These are phyloP conservation scores for Coleophora deauratella DNA, from an alignment of 2,888 invertebrate genomes.

Conservation along the genomic window DNA sequence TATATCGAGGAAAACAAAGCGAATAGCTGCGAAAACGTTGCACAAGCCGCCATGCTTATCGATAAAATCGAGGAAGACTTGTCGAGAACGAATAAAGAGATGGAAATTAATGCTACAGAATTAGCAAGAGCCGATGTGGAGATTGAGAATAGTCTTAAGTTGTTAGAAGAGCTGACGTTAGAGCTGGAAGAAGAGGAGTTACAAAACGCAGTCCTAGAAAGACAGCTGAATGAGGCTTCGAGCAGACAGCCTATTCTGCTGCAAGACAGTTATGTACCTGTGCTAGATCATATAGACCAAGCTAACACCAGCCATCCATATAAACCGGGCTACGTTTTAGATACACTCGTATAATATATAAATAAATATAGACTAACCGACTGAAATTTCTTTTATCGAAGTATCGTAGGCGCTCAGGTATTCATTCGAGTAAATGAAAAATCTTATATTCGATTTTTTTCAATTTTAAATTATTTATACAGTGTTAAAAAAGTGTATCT, in stretches of 20 bases:
- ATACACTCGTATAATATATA: conserved; percentile 65
- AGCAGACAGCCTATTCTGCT: conserved; percentile 60
- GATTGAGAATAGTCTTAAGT: conserved; percentile 66
- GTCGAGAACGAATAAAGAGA: conserved; percentile 63
- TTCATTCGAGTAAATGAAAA: too few species aligned
- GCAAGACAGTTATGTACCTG: conserved; percentile 63
- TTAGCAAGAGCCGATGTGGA: conserved; percentile 66
- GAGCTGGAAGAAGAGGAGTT: conserved; percentile 68
- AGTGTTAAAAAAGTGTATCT: too few species aligned
- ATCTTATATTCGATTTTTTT: too few species aligned
- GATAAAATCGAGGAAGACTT: conserved; percentile 71
- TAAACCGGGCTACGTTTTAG: conserved; percentile 46
- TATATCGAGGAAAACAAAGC: conserved; percentile 71
- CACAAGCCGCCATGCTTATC: conserved; percentile 61
- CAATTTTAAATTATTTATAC: too few species aligned
- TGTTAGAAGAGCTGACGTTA: conserved; percentile 68
- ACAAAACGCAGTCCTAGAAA: conserved; percentile 64
- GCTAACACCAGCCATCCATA: conserved; percentile 24
- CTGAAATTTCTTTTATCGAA: not conserved
- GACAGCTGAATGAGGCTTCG: conserved; percentile 57
- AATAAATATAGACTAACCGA: conserved; percentile 12
- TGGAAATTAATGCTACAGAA: conserved; percentile 67
- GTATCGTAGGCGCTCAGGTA: too few species aligned
- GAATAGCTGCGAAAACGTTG: conserved; percentile 61
- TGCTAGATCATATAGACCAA: conserved; percentile 46